Evolutionary conservation across 2,797 vertebrate genomes (phyloP).

Genomic region (Malurus splendens): DNA sequence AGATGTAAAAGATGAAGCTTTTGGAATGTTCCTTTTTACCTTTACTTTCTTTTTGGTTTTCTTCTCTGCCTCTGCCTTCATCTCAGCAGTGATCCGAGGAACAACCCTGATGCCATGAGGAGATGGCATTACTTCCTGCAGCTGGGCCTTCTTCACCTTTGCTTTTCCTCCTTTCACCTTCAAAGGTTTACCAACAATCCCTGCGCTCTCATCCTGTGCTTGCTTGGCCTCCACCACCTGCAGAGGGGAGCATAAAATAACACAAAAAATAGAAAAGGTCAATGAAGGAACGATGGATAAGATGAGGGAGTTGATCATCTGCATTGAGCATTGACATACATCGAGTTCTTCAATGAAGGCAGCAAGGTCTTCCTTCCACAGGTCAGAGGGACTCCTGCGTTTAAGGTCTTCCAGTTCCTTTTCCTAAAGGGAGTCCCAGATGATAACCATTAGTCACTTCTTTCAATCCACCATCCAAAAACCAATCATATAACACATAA

Average conservation of each 20-base stretch:
- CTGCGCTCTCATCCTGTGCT: conserved; percentile 61
- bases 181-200: conserved; percentile 51
- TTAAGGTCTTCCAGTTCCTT: conserved; percentile 83
- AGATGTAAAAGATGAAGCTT: background rate
- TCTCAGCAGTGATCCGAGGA: conserved; percentile 84
- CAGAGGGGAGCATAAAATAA: background rate
- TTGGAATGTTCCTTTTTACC: conserved; percentile 34
- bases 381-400: conserved; percentile 76
- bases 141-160: conserved; percentile 76
- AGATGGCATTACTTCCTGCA: conserved; percentile 85
- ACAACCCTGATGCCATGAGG: conserved; percentile 84
- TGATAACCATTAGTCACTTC: background rate
- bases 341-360: conserved; percentile 86
- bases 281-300: background rate
- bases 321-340: conserved; percentile 59
- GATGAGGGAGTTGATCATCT: background rate
- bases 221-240: conserved; percentile 86
- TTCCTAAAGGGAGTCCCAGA: conserved; percentile 54
- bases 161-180: conserved; percentile 77
- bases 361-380: conserved; percentile 91
- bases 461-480: background rate
- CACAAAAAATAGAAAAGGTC: background rate
- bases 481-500: fast-evolving
- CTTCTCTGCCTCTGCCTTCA: conserved; percentile 89
- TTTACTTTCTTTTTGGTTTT: conserved; percentile 79